These are phyloP conservation scores for Yponomeuta cagnagella DNA, from an alignment of 2,888 invertebrate species.

Conservation along the genomic window DNA sequence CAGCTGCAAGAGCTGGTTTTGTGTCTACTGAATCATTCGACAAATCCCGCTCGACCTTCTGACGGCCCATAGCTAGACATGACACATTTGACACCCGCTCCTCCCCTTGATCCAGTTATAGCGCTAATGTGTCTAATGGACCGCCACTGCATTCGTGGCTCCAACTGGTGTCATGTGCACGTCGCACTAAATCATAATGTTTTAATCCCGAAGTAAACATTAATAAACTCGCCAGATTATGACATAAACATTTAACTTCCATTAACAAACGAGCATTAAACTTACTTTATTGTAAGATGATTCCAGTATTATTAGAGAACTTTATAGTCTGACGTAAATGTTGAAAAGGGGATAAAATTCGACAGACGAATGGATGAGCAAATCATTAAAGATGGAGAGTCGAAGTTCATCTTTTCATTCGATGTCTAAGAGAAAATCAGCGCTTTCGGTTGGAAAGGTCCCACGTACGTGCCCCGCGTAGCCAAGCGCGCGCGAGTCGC, in stretches of 20 bases:
- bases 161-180: neutral
- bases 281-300: too few relatives aligned
- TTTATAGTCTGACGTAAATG: neutral
- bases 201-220: neutral
- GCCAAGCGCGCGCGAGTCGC: conserved; percentile 52
- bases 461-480: conserved; percentile 66
- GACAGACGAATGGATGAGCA: neutral
- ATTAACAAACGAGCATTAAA: neutral
- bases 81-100: conserved; percentile 13
- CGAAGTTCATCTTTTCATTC: neutral
- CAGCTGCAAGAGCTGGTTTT: conserved; percentile 32
- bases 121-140: conserved; percentile 8
- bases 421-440: conserved; percentile 55
- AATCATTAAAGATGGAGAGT: neutral
- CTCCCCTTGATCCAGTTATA: conserved; percentile 13
- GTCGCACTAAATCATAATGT: conserved; percentile 1
- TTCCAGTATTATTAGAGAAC: neutral
- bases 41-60: conserved; percentile 23
- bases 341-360: neutral
- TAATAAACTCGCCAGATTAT: neutral
- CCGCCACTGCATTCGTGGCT: neutral
- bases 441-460: conserved; percentile 66
- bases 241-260: neutral
- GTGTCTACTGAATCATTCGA: conserved; percentile 12
- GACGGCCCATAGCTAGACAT: conserved; percentile 19